Conservation (phyloP, 2,113 vertebrate species). For the Xerus inauris region DNA sequence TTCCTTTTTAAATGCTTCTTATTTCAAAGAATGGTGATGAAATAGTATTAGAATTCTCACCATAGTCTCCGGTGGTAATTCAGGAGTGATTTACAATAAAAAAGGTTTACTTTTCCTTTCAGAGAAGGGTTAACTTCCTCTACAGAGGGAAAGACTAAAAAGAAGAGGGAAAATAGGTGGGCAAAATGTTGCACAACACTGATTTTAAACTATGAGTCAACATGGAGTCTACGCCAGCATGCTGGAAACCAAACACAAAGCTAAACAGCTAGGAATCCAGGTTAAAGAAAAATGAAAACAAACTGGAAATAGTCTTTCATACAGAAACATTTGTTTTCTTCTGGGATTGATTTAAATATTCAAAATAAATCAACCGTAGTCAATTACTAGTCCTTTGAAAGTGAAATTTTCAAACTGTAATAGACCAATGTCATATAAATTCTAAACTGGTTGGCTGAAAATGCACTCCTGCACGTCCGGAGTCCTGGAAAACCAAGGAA, state of each 20-base stretch:
- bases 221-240: conserved; percentile 13
- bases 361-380: not conserved
- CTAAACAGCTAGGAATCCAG: not conserved
- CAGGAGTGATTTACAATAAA: not conserved
- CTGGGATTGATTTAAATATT: not conserved
- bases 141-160: not conserved
- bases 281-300: not conserved
- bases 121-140: not conserved
- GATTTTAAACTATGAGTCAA: conserved; percentile 36
- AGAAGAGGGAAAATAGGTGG: not conserved
- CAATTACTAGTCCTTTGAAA: not conserved
- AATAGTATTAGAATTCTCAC: not conserved
- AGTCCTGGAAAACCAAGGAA: not conserved
- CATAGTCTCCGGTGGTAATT: not conserved
- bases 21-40: conserved; percentile 32
- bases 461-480: not conserved
- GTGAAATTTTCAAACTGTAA: not conserved
- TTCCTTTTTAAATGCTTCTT: not conserved
- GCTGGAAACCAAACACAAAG: not conserved
- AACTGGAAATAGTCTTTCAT: not conserved
- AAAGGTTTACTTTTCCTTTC: conserved; percentile 26
- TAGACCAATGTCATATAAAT: not conserved
- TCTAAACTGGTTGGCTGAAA: not conserved
- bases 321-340: not conserved
- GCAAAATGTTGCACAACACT: conserved; percentile 20